phyloP scores from a whole-genome alignment of 2,797 vertebrate species.

The Momotus momota region DNA sequence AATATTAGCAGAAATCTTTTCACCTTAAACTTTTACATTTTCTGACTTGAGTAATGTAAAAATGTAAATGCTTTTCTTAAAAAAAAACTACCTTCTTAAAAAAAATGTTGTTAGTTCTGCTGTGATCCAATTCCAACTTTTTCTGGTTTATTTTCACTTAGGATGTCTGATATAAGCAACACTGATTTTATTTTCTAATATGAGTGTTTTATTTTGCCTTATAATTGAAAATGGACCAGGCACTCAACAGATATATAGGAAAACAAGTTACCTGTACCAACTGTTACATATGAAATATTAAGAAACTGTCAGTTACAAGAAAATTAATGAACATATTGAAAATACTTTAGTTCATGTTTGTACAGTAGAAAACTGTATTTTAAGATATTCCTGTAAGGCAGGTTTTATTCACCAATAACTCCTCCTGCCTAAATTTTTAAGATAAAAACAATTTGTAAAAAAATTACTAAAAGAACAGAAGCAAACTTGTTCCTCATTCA shows the following conservation, averaged over 20 bases:
- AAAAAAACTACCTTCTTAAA: background rate
- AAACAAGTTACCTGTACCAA: background rate
- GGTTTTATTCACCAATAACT: background rate
- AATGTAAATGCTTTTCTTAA: background rate
- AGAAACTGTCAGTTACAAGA: background rate
- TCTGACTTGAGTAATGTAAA: background rate
- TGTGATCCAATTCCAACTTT: background rate
- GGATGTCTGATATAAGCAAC: background rate
- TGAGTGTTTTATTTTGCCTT: background rate
- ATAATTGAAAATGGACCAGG: background rate
- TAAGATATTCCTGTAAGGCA: background rate
- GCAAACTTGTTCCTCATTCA: background rate
- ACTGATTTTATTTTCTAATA: background rate
- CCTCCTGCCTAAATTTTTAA: background rate
- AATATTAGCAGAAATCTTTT: background rate
- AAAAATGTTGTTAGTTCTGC: background rate
- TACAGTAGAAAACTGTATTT: background rate
- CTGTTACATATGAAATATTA: background rate
- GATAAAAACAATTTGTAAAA: background rate
- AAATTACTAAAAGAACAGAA: background rate
- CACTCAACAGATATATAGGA: background rate
- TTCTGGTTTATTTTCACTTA: background rate
- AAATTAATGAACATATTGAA: background rate
- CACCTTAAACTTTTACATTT: background rate
- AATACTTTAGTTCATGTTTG: background rate